Conservation (phyloP, 2,113 vertebrate genomes). For the Caranx ignobilis region DNA sequence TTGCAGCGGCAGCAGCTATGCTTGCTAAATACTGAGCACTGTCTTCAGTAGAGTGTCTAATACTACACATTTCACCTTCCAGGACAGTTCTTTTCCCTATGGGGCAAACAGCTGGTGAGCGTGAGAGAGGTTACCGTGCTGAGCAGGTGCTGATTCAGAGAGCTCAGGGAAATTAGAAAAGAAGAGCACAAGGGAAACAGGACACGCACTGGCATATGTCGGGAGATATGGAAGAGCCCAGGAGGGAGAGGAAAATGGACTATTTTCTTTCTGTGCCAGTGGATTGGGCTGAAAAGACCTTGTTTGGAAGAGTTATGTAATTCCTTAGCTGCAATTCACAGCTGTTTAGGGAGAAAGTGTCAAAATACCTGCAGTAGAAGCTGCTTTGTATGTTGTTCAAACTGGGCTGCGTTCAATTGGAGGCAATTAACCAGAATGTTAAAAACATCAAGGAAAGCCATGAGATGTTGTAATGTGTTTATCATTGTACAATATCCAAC, state of each 20-base stretch:
- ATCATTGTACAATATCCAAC: not conserved
- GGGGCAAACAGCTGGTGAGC: constrained; percentile 63
- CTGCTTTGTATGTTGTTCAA: not conserved
- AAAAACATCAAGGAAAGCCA: not conserved
- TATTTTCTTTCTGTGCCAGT: not conserved
- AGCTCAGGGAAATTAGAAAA: constrained; percentile 38
- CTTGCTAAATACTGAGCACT: constrained; percentile 6
- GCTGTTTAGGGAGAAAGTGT: not conserved
- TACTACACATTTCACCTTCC: constrained; percentile 36
- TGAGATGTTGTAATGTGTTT: not conserved
- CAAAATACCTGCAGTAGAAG: constrained; percentile 16
- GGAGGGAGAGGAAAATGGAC: not conserved
- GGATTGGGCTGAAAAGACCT: constrained; percentile 16
- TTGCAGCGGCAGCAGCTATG: not conserved
- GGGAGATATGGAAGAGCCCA: constrained; percentile 23
- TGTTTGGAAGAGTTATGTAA: constrained; percentile 6
- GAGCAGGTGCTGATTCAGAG: constrained; percentile 41
- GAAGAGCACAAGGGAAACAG: constrained; percentile 31
- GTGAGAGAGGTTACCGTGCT: constrained; percentile 43
- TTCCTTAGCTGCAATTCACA: not conserved
- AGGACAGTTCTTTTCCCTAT: constrained; percentile 26
- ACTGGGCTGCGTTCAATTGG: not conserved
- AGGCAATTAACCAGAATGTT: constrained; percentile 1
- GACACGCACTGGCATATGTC: constrained; percentile 37
- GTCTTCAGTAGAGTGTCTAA: not conserved